Conservation (phyloP, 1,140 invertebrate species). For the Bombyx mori region ASM3026992v2 NC_085132.1:10245501-10246000, state of each 20-base stretch:
- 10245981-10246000: too few relatives aligned
- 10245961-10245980: too few relatives aligned
- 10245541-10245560: not conserved
- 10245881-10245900: too few relatives aligned
- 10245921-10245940: too few relatives aligned
- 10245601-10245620: not conserved
- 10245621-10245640: not conserved
- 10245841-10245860: too few relatives aligned
- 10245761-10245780: too few relatives aligned
- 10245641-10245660: constrained; percentile 73
- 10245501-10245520: not conserved
- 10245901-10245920: too few relatives aligned
- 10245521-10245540: not conserved
- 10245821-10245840: too few relatives aligned
- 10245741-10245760: constrained; percentile 45
- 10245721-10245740: constrained; percentile 80
- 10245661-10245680: constrained; percentile 82
- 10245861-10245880: too few relatives aligned
- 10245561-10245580: not conserved
- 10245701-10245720: constrained; percentile 79
- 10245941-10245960: too few relatives aligned
- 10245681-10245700: constrained; percentile 89
- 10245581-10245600: not conserved
- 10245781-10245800: too few relatives aligned
- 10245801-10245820: too few relatives aligned